A percentile compares a stretch with the other conserved stretches of the same genome.
phyloP scores from a whole-genome alignment of 2,888 invertebrate species.

The Tetropium fuscum region DNA sequence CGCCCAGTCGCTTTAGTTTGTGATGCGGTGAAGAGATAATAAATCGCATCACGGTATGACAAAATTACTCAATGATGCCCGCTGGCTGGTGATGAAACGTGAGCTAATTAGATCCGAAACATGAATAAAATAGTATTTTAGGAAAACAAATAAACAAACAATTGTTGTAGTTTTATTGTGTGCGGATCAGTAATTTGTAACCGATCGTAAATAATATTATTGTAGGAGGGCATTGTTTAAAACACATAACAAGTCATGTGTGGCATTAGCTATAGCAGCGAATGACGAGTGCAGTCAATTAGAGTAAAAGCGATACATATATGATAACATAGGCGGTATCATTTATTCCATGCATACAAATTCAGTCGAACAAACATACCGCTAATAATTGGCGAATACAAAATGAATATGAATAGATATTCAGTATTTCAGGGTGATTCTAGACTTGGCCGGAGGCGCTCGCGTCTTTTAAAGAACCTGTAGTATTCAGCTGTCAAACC shows the following conservation, averaged over 20 bases:
- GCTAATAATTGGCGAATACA: constrained; percentile 63
- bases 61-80: no score
- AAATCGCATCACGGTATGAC: no score
- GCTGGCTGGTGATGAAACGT: no score
- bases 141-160: constrained; percentile 1
- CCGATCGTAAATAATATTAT: constrained; percentile 10
- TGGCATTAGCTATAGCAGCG: constrained; percentile 16
- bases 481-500: constrained; percentile 65
- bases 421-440: no score
- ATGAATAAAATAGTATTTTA: background rate
- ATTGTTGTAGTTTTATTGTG: background rate
- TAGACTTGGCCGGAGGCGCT: constrained; percentile 53
- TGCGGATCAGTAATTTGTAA: constrained; percentile 1
- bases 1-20: no score
- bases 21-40: no score
- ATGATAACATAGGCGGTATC: constrained; percentile 58
- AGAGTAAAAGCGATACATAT: constrained; percentile 56
- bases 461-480: constrained; percentile 55
- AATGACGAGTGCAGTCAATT: constrained; percentile 58
- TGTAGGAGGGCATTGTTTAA: constrained; percentile 2
- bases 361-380: constrained; percentile 64
- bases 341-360: constrained; percentile 66
- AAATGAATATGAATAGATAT: constrained; percentile 49
- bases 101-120: background rate
- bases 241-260: constrained; percentile 7